Evolutionary conservation across 2,797 vertebrate genomes (phyloP).

Genomic region (Oreochromis grahami): DNA sequence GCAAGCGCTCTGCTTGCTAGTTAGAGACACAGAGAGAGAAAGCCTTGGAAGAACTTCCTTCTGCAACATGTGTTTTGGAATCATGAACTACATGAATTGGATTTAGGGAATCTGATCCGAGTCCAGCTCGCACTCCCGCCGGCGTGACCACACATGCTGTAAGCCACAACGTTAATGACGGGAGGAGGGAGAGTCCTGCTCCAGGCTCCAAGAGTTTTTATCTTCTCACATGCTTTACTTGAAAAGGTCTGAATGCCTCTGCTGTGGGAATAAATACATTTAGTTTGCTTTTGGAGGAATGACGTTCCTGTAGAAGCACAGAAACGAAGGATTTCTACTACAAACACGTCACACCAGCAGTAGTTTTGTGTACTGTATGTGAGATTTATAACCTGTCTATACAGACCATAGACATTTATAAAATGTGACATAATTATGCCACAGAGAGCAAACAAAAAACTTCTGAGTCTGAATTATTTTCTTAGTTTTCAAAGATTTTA

Average conservation of each 20-base stretch:
- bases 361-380: neutral
- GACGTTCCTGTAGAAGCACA: neutral
- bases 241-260: constrained; percentile 7
- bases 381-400: neutral
- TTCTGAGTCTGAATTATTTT: neutral
- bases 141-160: constrained; percentile 40
- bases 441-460: neutral
- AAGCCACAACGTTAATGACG: constrained; percentile 17
- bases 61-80: constrained; percentile 14
- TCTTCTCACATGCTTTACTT: constrained; percentile 32
- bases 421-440: neutral
- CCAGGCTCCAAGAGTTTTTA: constrained; percentile 9
- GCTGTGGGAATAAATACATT: neutral
- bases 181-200: neutral
- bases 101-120: constrained; percentile 43
- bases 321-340: neutral
- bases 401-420: neutral
- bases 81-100: constrained; percentile 33
- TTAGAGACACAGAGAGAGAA: neutral
- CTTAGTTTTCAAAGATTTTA: neutral
- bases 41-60: neutral
- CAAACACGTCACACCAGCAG: neutral
- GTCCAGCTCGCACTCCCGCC: constrained; percentile 8
- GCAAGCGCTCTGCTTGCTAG: neutral
- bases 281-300: neutral